Percentiles rank a stretch among this genome's conserved stretches.
These are phyloP conservation scores for Psix sp. DNA, from an alignment of 1,140 invertebrate species.

Conservation along the genomic window DNA sequence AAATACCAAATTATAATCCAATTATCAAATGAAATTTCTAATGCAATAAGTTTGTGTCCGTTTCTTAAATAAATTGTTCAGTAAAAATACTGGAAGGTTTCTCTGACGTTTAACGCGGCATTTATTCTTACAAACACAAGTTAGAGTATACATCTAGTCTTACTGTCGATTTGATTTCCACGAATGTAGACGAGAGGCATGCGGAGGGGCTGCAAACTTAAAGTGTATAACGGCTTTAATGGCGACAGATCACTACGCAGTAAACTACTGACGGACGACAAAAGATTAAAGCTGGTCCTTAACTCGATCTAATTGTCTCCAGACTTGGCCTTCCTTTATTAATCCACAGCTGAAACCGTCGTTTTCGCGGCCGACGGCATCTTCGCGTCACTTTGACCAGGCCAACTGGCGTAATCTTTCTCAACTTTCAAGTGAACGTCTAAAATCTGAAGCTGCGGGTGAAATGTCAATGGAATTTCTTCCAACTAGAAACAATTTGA, in stretches of 20 bases:
- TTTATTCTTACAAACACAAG: conserved; percentile 31
- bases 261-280: conserved; percentile 76
- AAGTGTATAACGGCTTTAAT: conserved; percentile 74
- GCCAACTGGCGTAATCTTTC: conserved; percentile 58
- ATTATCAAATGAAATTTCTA: too few species aligned
- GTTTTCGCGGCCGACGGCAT: conserved; percentile 25
- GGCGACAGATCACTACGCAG: conserved; percentile 75
- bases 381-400: conserved; percentile 45
- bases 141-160: conserved; percentile 19
- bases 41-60: too few species aligned
- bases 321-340: conserved; percentile 74
- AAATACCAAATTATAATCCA: too few species aligned
- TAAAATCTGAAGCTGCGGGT: conserved; percentile 37
- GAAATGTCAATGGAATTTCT: conserved; percentile 8
- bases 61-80: too few species aligned
- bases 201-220: conserved; percentile 55
- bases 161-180: conserved; percentile 61
- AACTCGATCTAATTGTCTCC: conserved; percentile 78
- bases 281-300: conserved; percentile 76
- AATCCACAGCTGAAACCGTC: conserved; percentile 69
- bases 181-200: conserved; percentile 45
- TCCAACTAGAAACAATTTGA: too few species aligned
- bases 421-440: conserved; percentile 22
- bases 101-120: conserved; percentile 6
- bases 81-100: conserved; percentile 36